A percentile compares a stretch with the other conserved stretches of the same genome.
phyloP scores from a whole-genome alignment of 2,797 vertebrate genomes.

The Acanthurus leucopareius region DNA sequence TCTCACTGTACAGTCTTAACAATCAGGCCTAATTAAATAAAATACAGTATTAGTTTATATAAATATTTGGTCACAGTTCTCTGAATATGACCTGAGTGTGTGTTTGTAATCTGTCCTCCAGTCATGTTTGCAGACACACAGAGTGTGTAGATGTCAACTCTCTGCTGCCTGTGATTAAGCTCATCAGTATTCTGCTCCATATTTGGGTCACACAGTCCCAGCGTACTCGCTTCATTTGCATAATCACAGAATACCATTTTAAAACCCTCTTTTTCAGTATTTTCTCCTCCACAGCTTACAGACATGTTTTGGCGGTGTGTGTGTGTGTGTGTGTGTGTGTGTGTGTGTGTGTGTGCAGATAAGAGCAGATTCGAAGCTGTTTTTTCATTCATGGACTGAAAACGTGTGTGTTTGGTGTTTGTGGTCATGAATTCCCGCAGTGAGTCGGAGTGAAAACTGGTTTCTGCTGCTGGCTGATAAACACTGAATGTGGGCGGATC shows the following conservation, averaged over 20 bases:
- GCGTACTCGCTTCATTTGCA: conserved; percentile 57
- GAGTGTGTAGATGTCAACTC: conserved; percentile 39
- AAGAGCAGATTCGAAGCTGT: too few relatives aligned
- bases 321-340: conserved; percentile 13
- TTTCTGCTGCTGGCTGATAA: neutral
- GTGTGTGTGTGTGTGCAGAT: neutral
- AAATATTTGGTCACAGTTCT: too few relatives aligned
- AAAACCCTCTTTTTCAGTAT: conserved; percentile 1
- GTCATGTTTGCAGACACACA: conserved; percentile 23
- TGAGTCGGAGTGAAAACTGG: too few relatives aligned
- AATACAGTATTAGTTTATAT: too few relatives aligned
- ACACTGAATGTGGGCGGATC: neutral
- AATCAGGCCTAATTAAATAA: too few relatives aligned
- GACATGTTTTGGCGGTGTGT: conserved; percentile 20
- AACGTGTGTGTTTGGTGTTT: too few relatives aligned
- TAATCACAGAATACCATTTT: conserved; percentile 65
- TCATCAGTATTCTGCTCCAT: conserved; percentile 67
- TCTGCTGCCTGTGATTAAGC: conserved; percentile 61
- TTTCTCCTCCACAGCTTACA: conserved; percentile 1
- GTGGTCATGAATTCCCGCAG: too few relatives aligned
- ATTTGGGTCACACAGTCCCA: conserved; percentile 69
- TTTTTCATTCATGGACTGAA: too few relatives aligned
- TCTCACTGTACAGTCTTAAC: too few relatives aligned
- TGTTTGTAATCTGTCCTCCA: conserved; percentile 22
- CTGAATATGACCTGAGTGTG: conserved; percentile 4